A percentile compares a stretch with the other conserved stretches of the same genome.
Evolutionary conservation across 2,888 invertebrate species (phyloP).

Genomic region (Oeneis ivallda): DNA sequence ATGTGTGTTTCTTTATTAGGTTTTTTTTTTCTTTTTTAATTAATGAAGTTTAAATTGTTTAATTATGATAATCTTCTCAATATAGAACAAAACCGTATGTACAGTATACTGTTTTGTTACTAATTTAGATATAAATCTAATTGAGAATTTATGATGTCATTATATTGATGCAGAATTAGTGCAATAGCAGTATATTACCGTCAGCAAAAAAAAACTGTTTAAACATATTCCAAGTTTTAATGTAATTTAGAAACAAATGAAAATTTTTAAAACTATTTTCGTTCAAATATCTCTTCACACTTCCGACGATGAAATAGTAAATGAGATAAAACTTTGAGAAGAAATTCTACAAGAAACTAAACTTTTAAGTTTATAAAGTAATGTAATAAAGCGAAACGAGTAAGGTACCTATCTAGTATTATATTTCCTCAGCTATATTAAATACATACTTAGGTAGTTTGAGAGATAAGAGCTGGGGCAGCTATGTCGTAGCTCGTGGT

Average conservation of each 20-base stretch:
- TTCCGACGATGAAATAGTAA: neutral
- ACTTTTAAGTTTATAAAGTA: neutral
- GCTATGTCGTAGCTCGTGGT: slow-evolving; percentile 13
- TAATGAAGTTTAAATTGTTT: too few relatives aligned
- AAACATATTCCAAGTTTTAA: neutral
- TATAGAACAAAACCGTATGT: neutral
- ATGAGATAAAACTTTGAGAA: neutral
- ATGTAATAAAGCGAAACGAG: neutral
- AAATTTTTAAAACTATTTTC: neutral
- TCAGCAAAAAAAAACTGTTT: slow-evolving; percentile 24
- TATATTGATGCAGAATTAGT: slow-evolving; percentile 76
- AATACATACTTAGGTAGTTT: neutral
- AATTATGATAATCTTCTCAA: slow-evolving; percentile 4
- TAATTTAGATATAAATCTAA: slow-evolving; percentile 22
- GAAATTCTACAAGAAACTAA: slow-evolving; percentile 1
- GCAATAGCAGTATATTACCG: slow-evolving; percentile 46
- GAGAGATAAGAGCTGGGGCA: slow-evolving; percentile 5
- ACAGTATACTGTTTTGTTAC: too few relatives aligned
- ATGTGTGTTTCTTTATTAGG: too few relatives aligned
- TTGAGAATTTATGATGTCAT: slow-evolving; percentile 62
- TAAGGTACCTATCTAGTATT: neutral
- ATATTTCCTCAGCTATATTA: neutral
- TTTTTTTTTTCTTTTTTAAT: too few relatives aligned
- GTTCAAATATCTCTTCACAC: neutral
- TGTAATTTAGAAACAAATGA: neutral